Conservation (phyloP, 2,797 vertebrate genomes). For the Gorsachius magnificus region DNA sequence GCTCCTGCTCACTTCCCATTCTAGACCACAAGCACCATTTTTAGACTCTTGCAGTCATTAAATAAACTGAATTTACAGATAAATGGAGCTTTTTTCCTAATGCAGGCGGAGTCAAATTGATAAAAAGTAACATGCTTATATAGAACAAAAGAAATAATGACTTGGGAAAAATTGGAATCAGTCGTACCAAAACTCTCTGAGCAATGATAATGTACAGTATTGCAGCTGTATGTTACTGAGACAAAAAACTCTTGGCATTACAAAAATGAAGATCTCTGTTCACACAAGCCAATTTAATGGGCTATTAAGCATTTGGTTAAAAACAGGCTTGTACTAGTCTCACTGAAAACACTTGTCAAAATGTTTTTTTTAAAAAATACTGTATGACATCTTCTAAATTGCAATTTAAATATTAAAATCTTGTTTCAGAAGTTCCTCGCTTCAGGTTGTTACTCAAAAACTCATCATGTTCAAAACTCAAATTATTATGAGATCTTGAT, state of each 20-base stretch:
- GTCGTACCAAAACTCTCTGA: neutral
- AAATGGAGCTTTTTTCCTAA: conserved; percentile 26
- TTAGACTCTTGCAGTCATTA: neutral
- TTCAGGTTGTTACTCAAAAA: conserved; percentile 91
- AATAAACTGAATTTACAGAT: conserved; percentile 17
- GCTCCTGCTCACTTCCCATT: neutral
- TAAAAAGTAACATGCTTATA: conserved; percentile 55
- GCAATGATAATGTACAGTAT: conserved; percentile 19
- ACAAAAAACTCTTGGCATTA: conserved; percentile 43
- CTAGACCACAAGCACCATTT: neutral
- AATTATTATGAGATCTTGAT: conserved; percentile 95
- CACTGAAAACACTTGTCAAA: conserved; percentile 57
- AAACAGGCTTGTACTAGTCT: conserved; percentile 52
- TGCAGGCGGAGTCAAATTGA: neutral
- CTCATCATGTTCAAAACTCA: conserved; percentile 96
- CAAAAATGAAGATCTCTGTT: conserved; percentile 46
- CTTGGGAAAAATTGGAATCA: neutral
- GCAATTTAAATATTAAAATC: conserved; percentile 82
- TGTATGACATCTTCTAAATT: conserved; percentile 49
- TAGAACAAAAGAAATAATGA: conserved; percentile 14
- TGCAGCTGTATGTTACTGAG: conserved; percentile 27
- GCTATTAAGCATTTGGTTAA: conserved; percentile 55
- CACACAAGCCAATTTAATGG: conserved; percentile 25
- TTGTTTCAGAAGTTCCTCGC: conserved; percentile 93
- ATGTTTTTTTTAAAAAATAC: conserved; percentile 62